A percentile compares a stretch with the other conserved stretches of the same genome.
phyloP scores from a whole-genome alignment of 2,888 invertebrate genomes.

The Melipona bicolor region DNA sequence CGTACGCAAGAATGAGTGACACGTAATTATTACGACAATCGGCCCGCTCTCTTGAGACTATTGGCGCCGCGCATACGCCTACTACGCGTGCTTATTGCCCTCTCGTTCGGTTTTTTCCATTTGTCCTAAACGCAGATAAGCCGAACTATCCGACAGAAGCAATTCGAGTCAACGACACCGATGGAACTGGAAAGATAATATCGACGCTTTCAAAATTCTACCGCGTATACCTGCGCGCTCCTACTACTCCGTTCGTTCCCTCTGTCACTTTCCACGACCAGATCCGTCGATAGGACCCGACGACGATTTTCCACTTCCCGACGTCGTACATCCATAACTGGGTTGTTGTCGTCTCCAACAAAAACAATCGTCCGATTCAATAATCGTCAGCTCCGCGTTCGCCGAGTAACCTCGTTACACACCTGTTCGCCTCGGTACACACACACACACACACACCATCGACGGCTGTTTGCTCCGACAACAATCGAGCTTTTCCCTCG shows the following conservation, averaged over 20 bases:
- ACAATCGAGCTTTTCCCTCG: constrained; percentile 4
- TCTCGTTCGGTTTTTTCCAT: neutral
- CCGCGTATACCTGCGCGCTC: constrained; percentile 2
- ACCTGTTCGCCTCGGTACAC: constrained; percentile 15
- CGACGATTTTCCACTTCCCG: neutral
- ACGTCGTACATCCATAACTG: neutral
- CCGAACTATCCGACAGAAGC: constrained; percentile 20
- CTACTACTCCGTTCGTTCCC: neutral
- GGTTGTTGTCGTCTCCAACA: neutral
- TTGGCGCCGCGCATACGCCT: constrained; percentile 65
- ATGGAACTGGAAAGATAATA: constrained; percentile 42
- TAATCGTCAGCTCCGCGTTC: neutral
- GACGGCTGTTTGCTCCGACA: constrained; percentile 18
- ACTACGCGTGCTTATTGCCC: constrained; percentile 21
- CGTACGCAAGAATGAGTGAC: constrained; percentile 50
- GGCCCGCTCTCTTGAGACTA: constrained; percentile 48
- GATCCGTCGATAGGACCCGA: neutral
- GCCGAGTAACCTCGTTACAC: constrained; percentile 22
- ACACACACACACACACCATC: no score
- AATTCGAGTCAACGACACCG: constrained; percentile 48
- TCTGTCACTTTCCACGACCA: neutral
- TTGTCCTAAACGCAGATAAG: constrained; percentile 45
- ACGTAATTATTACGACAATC: constrained; percentile 67
- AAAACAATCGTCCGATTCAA: neutral
- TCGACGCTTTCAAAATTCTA: constrained; percentile 43